phyloP scores from a whole-genome alignment of 1,140 invertebrate species.

The Ephestia elutella region DNA sequence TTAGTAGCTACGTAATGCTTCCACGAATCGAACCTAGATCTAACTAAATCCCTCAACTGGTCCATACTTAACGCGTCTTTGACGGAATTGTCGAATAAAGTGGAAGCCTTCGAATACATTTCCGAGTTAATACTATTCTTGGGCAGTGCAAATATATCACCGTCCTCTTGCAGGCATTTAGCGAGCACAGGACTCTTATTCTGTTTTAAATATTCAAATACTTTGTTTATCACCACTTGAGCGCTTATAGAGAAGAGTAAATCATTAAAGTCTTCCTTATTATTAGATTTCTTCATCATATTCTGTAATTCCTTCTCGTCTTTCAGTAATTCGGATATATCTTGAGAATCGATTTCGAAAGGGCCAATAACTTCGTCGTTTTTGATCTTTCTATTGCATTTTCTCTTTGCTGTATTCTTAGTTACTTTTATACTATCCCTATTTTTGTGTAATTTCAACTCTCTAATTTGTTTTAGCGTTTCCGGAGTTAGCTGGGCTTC shows the following conservation, averaged over 20 bases:
- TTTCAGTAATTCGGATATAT: constrained; percentile 48
- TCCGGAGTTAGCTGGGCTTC: constrained; percentile 63
- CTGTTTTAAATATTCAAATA: constrained; percentile 58
- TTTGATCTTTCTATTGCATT: constrained; percentile 49
- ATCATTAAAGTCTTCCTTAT: constrained; percentile 55
- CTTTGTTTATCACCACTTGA: constrained; percentile 61
- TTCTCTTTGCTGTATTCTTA: constrained; percentile 60
- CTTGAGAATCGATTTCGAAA: constrained; percentile 51
- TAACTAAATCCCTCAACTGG: constrained; percentile 47
- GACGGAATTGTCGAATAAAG: constrained; percentile 54
- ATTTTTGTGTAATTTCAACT: constrained; percentile 53
- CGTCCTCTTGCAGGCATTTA: constrained; percentile 49
- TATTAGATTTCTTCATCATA: constrained; percentile 41
- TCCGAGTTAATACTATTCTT: constrained; percentile 45
- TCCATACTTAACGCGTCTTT: constrained; percentile 60
- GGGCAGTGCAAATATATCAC: constrained; percentile 31
- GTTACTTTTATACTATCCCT: constrained; percentile 63
- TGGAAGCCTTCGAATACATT: constrained; percentile 50
- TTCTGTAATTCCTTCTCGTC: constrained; percentile 52
- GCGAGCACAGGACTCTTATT: constrained; percentile 50
- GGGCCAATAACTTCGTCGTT: constrained; percentile 43
- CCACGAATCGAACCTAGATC: constrained; percentile 53
- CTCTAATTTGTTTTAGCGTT: constrained; percentile 64
- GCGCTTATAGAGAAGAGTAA: constrained; percentile 54
- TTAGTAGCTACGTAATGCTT: constrained; percentile 52